Evolutionary conservation across 2,113 vertebrate species (phyloP).

Genomic region (Corythoichthys haematopterus): DNA sequence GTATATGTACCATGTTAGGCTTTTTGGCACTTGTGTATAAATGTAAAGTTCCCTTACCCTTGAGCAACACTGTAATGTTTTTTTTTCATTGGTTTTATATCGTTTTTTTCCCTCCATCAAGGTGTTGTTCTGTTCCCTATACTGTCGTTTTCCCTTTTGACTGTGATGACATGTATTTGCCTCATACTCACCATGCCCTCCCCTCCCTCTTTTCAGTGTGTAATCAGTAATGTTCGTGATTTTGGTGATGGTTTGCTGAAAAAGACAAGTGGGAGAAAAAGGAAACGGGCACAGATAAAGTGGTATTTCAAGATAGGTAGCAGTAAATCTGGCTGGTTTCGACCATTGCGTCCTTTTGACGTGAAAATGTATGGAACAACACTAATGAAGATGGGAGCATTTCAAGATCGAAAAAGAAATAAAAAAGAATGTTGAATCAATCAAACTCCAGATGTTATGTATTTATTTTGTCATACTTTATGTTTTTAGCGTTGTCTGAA

Average conservation of each 20-base stretch:
- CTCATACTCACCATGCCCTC: slow-evolving; percentile 30
- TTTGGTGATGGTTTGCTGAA: slow-evolving; percentile 67
- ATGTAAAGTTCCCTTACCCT: slow-evolving; percentile 65
- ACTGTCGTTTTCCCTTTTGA: slow-evolving; percentile 54
- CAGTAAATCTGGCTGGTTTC: slow-evolving; percentile 48
- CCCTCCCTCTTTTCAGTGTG: slow-evolving; percentile 46
- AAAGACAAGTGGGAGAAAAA: slow-evolving; percentile 35
- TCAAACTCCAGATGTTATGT: slow-evolving; percentile 20
- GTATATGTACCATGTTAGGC: slow-evolving; percentile 65
- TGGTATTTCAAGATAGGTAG: slow-evolving; percentile 46
- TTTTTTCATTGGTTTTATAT: slow-evolving; percentile 63
- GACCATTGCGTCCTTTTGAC: slow-evolving; percentile 57
- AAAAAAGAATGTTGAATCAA: slow-evolving; percentile 64
- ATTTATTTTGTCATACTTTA: slow-evolving; percentile 2
- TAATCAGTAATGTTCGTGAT: slow-evolving; percentile 73
- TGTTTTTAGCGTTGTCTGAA: too few relatives aligned
- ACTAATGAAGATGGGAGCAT: slow-evolving; percentile 68
- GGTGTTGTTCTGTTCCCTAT: slow-evolving; percentile 60
- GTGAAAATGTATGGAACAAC: slow-evolving; percentile 69
- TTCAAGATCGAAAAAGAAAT: slow-evolving; percentile 56
- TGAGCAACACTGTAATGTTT: slow-evolving; percentile 69
- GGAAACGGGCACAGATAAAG: slow-evolving; percentile 33
- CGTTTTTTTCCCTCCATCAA: slow-evolving; percentile 42
- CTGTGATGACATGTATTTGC: slow-evolving; percentile 68
- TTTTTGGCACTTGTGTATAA: slow-evolving; percentile 76